A percentile compares a stretch with the other conserved stretches of the same genome.
phyloP scores from a whole-genome alignment of 2,888 invertebrate genomes.

The Ormyrus nitidulus region DNA sequence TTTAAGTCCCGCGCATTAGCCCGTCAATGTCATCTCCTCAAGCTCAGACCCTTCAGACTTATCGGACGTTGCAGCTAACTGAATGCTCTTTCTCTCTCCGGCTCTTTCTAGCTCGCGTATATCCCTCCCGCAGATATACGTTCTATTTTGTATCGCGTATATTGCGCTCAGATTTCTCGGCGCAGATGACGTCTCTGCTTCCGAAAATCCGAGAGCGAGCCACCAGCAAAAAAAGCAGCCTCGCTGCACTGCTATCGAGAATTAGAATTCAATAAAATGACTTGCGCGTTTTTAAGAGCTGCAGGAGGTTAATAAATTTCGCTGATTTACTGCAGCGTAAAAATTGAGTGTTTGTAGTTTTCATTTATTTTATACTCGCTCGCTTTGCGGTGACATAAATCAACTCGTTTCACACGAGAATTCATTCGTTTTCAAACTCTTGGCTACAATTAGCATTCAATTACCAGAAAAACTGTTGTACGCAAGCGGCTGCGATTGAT shows the following conservation, averaged over 20 bases:
- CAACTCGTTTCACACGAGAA: no score
- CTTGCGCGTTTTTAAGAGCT: not conserved
- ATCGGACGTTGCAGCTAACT: slow-evolving; percentile 73
- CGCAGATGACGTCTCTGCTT: slow-evolving; percentile 20
- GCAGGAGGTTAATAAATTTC: not conserved
- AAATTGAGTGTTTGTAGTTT: no score
- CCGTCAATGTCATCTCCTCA: slow-evolving; percentile 73
- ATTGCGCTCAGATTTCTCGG: slow-evolving; percentile 36
- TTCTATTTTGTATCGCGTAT: slow-evolving; percentile 26
- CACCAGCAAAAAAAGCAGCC: not conserved
- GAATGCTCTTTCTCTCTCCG: slow-evolving; percentile 32
- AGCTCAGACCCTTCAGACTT: slow-evolving; percentile 75
- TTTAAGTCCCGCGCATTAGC: slow-evolving; percentile 73
- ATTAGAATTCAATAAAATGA: no score
- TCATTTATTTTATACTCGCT: no score
- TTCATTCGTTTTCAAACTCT: no score
- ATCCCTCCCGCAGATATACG: not conserved
- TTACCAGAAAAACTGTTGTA: no score
- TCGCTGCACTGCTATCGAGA: no score
- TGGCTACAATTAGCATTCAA: no score
- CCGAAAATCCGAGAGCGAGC: slow-evolving; percentile 3
- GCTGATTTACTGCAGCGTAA: no score
- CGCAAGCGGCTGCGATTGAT: no score
- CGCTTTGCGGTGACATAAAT: no score
- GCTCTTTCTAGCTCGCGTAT: not conserved